These are phyloP conservation scores for Polymixis flavicincta DNA, from an alignment of 2,888 invertebrate genomes.

Conservation along the genomic window DNA sequence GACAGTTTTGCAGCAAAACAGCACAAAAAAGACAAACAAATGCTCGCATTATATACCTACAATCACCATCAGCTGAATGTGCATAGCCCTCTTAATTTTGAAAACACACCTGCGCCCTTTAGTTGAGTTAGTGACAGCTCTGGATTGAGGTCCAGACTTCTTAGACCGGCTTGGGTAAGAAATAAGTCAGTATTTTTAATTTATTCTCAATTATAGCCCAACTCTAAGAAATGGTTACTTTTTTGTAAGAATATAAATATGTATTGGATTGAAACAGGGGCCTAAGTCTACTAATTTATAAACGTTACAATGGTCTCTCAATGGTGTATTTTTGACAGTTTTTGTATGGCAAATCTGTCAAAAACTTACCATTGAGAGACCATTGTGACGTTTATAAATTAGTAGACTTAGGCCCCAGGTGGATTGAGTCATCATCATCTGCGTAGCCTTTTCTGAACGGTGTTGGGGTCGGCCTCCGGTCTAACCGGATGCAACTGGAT, in stretches of 20 bases:
- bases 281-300: too few relatives aligned
- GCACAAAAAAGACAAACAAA: not conserved
- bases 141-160: constrained; percentile 30
- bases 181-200: constrained; percentile 19
- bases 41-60: not conserved
- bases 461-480: too few relatives aligned
- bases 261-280: not conserved
- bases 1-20: not conserved
- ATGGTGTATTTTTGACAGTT: too few relatives aligned
- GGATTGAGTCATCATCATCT: not conserved
- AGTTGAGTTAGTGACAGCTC: constrained; percentile 27
- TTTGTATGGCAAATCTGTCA: too few relatives aligned
- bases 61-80: not conserved
- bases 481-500: too few relatives aligned
- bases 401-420: too few relatives aligned
- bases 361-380: too few relatives aligned
- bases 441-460: not conserved
- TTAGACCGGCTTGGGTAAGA: constrained; percentile 46
- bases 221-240: not conserved
- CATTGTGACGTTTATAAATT: too few relatives aligned
- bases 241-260: not conserved
- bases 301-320: too few relatives aligned
- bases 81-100: not conserved
- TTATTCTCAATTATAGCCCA: constrained; percentile 18
- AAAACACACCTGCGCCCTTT: constrained; percentile 47